phyloP scores from a whole-genome alignment of 1,140 invertebrate species.

The Sesamia nonagrioides region DNA sequence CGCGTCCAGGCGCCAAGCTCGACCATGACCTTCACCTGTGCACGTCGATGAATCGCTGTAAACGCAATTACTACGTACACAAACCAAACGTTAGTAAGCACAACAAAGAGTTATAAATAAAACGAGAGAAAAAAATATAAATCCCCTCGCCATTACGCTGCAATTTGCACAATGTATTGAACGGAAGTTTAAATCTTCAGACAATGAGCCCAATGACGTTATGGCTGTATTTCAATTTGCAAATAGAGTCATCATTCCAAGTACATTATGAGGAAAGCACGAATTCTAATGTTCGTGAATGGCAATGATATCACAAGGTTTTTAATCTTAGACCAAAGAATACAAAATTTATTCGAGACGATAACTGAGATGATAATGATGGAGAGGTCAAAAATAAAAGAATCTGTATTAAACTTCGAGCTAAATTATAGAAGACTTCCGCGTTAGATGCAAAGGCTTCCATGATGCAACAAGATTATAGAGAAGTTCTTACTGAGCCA shows the following conservation, averaged over 20 bases:
- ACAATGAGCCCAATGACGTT: conserved; percentile 51
- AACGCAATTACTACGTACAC: conserved; percentile 48
- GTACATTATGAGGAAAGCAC: conserved; percentile 37
- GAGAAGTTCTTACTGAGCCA: conserved; percentile 36
- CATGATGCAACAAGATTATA: conserved; percentile 48
- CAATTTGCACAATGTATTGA: conserved; percentile 34
- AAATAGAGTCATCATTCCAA: conserved; percentile 38
- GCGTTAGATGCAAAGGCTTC: conserved; percentile 47
- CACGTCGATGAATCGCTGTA: conserved; percentile 50
- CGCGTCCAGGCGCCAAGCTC: conserved; percentile 60
- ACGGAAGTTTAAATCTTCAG: conserved; percentile 54
- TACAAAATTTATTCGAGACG: conserved; percentile 19
- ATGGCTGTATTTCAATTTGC: conserved; percentile 35
- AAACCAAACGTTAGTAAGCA: conserved; percentile 43
- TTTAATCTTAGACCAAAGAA: conserved; percentile 1
- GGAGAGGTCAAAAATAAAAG: background rate
- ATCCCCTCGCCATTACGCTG: conserved; percentile 21
- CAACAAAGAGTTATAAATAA: conserved; percentile 53
- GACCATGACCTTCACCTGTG: conserved; percentile 76
- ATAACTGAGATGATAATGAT: conserved; percentile 9
- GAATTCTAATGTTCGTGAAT: conserved; percentile 27
- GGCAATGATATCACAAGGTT: conserved; percentile 44
- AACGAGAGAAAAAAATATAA: conserved; percentile 39
- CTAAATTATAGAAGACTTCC: conserved; percentile 53
- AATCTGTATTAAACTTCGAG: conserved; percentile 30